phyloP scores from a whole-genome alignment of 2,797 vertebrate genomes.

The Muscicapa striata region DNA sequence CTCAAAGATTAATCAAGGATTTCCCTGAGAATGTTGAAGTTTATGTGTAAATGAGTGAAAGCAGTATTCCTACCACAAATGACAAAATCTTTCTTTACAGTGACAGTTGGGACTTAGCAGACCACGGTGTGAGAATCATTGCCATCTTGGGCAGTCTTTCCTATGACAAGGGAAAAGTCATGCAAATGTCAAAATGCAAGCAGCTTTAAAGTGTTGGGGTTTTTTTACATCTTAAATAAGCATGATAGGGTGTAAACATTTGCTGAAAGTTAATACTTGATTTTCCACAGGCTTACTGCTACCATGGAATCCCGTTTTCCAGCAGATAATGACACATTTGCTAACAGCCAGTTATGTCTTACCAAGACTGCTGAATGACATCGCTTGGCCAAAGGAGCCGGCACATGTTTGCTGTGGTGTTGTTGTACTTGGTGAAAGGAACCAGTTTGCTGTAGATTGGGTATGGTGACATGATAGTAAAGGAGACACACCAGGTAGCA shows the following conservation, averaged over 20 bases:
- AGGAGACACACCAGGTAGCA: constrained; percentile 90
- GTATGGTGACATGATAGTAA: constrained; percentile 93
- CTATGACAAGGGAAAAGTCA: not conserved
- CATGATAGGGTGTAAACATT: not conserved
- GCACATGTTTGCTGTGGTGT: constrained; percentile 94
- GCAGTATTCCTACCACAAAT: not conserved
- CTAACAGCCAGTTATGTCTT: constrained; percentile 54
- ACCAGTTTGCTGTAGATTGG: constrained; percentile 91
- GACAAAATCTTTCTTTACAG: not conserved
- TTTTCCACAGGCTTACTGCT: not conserved
- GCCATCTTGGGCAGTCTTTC: not conserved
- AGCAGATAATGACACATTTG: not conserved
- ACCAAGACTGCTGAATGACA: constrained; percentile 92
- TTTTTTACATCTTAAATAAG: not conserved
- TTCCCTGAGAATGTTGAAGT: not conserved
- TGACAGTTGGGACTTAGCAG: not conserved
- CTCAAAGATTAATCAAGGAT: not conserved
- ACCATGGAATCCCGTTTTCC: not conserved
- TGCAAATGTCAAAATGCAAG: not conserved
- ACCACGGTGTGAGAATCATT: not conserved
- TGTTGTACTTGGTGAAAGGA: constrained; percentile 88
- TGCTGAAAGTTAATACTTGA: not conserved
- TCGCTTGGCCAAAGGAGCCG: constrained; percentile 89
- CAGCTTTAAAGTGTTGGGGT: not conserved
- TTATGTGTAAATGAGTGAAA: not conserved